phyloP scores from a whole-genome alignment of 64 coral and sea anemone genomes.

The Trachythela sp. region DNA sequence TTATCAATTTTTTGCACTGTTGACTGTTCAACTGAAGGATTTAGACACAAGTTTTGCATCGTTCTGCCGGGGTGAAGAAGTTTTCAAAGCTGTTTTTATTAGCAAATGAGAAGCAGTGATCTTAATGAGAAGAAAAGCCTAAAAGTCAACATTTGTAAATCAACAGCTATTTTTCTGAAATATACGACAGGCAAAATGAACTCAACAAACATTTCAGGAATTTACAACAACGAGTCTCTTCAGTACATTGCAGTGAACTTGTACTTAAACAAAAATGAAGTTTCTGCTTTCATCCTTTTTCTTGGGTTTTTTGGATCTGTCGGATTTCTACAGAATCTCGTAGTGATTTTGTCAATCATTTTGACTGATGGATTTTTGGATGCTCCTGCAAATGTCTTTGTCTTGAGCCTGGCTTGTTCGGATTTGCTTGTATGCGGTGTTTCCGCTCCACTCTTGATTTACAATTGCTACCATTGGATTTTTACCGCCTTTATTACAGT shows the following conservation, averaged over 20 bases:
- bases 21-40: too few relatives aligned
- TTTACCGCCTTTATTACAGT: not conserved
- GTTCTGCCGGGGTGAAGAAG: too few relatives aligned
- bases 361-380: not conserved
- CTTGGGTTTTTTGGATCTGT: not conserved
- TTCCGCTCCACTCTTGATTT: not conserved
- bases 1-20: too few relatives aligned
- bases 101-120: too few relatives aligned
- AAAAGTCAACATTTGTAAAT: too few relatives aligned
- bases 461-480: slow-evolving; percentile 3
- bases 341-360: slow-evolving; percentile 2
- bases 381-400: not conserved
- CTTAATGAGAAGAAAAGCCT: too few relatives aligned
- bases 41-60: too few relatives aligned
- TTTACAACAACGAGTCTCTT: too few relatives aligned
- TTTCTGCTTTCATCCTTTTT: not conserved
- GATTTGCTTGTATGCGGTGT: not conserved
- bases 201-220: not conserved
- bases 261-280: not conserved
- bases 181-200: too few relatives aligned
- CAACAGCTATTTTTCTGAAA: too few relatives aligned
- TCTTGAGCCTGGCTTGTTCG: not conserved
- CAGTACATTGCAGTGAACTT: not conserved
- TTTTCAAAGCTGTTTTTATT: too few relatives aligned
- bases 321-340: not conserved